phyloP scores from a whole-genome alignment of 2,888 invertebrate genomes.

The Tigriopus californicus region DNA sequence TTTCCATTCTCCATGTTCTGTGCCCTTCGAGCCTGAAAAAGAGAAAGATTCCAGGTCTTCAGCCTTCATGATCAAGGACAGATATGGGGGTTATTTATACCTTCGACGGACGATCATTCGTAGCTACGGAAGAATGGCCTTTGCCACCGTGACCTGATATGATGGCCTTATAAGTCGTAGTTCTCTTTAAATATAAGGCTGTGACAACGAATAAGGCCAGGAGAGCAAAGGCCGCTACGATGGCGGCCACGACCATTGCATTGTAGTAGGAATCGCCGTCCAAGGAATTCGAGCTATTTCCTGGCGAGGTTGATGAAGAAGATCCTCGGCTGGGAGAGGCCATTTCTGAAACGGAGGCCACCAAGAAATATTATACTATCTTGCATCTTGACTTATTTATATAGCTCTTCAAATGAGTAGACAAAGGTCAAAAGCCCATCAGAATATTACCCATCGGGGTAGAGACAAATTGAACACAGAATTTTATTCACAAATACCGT shows the following conservation, averaged over 20 bases:
- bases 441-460: too few species aligned
- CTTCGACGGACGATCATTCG: too few species aligned
- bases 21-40: too few species aligned
- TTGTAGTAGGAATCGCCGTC: slow-evolving; percentile 58
- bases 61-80: too few species aligned
- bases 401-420: not conserved
- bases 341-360: too few species aligned
- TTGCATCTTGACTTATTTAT: not conserved
- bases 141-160: slow-evolving; percentile 37
- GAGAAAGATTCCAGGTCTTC: too few species aligned
- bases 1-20: too few species aligned
- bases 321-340: not conserved
- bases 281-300: slow-evolving; percentile 2
- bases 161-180: slow-evolving; percentile 47
- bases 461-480: too few species aligned
- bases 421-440: too few species aligned
- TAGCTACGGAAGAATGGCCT: too few species aligned
- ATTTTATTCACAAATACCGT: too few species aligned
- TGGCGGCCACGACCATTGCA: slow-evolving; percentile 66
- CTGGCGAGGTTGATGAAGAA: not conserved
- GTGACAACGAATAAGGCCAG: slow-evolving; percentile 58
- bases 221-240: slow-evolving; percentile 65
- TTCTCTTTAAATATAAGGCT: slow-evolving; percentile 54
- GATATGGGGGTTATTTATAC: too few species aligned
- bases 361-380: not conserved